A percentile compares a stretch with the other conserved stretches of the same genome.
Conservation (phyloP, 2,888 invertebrate genomes). For the Clunio marinus region DNA sequence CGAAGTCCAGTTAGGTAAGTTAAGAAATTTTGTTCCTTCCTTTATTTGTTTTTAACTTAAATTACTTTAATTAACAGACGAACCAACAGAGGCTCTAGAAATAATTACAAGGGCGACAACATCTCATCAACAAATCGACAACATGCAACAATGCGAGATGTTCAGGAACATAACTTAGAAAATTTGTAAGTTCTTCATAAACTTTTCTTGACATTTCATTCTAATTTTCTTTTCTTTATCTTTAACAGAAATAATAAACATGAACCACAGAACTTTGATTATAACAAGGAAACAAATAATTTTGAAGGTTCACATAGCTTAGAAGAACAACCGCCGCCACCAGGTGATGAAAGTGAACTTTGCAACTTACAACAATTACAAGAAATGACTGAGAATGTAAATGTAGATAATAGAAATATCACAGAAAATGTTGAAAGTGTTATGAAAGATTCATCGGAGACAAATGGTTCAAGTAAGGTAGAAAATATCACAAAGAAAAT, state of each 20-base stretch:
- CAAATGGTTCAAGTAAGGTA: conserved; percentile 18
- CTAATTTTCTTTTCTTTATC: neutral
- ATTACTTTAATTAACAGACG: neutral
- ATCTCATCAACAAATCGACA: neutral
- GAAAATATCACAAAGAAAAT: conserved; percentile 51
- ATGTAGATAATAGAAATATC: conserved; percentile 47
- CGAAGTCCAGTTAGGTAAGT: neutral
- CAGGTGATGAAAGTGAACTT: conserved; percentile 55
- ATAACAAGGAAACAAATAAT: neutral
- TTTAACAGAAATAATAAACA: neutral
- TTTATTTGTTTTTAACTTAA: neutral
- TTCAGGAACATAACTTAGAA: neutral
- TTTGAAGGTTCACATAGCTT: neutral
- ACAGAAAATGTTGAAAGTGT: conserved; percentile 56
- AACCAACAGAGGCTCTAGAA: neutral
- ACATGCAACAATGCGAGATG: neutral
- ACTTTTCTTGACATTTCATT: neutral
- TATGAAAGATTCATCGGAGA: conserved; percentile 44
- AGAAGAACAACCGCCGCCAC: conserved; percentile 55
- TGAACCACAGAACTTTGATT: neutral
- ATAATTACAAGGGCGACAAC: neutral
- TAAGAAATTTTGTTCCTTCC: neutral
- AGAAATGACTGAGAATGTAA: conserved; percentile 37
- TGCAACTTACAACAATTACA: neutral
- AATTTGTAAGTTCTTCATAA: neutral